Base-by-base conservation (phyloP, 2,797 vertebrate genomes). In the Anguilla pacifica region DNA sequence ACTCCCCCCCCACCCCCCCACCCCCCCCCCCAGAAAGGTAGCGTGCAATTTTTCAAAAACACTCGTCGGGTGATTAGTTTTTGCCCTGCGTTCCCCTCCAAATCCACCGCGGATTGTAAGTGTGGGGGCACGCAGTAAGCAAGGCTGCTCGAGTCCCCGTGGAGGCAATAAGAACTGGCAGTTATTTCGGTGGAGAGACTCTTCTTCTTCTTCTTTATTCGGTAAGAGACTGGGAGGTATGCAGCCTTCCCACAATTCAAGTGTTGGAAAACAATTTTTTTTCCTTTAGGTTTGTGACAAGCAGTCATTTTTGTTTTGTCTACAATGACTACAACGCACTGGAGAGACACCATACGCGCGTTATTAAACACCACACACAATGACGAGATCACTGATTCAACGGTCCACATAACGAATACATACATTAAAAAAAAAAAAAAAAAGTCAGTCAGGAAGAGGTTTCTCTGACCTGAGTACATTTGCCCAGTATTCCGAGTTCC, bases 111-210 rank as follows among this genome's bases (percentile, higher is more conserved):
- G 39, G 31, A 77, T 39, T 77, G 0, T 35, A 35, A 77, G 31
- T 39, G 72, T 39, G 72, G 72, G 15, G 72, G 35, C 67, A 31
- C n/a, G 13, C 67, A 31, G n/a, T 31, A 39, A 77, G 13, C 35
- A 7, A 25, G 10, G 4, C 11, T 77, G 39, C 39, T 17, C 9
- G 6, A 35, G 72, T 39, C 35, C n/a, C 35, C 0, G 35, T 15
- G 72, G 72, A 39, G 35, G 13, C 72, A 17, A 3, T 39, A 39
- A 35, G 13, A 39, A 39, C 11, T 31, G 17, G 35, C 72, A 13
- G 72, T 39, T 89, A 43, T 90, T 86, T 55, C 74, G 5, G 51
- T 86, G 49, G 28, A 84, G 35, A 46, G 6, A 39, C 72, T 77
- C 72, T 35, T 35, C 35, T 35, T 35, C 35, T 77, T 31, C 28